phyloP scores from a whole-genome alignment of 2,113 vertebrate genomes.

The Morone saxatilis region DNA sequence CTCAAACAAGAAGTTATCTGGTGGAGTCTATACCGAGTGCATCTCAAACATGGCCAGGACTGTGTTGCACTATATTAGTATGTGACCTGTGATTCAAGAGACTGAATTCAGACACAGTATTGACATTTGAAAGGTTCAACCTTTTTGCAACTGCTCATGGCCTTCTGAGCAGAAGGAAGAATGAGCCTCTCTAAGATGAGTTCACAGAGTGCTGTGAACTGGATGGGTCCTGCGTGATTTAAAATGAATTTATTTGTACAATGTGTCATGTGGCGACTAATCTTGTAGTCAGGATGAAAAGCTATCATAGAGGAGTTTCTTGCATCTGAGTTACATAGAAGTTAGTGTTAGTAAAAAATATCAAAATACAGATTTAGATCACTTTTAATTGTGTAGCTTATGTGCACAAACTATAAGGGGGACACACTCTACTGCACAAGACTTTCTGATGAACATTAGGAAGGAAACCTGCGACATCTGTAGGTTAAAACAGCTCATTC shows the following conservation, averaged over 20 bases:
- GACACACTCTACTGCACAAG: neutral
- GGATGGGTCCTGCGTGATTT: neutral
- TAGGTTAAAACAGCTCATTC: neutral
- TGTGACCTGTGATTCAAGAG: constrained; percentile 56
- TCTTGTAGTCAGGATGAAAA: neutral
- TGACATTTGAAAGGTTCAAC: constrained; percentile 64
- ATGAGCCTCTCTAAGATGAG: neutral
- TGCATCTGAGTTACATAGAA: neutral
- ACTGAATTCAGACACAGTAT: constrained; percentile 38
- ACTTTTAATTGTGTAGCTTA: neutral
- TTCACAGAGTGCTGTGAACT: neutral
- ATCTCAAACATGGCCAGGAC: constrained; percentile 41
- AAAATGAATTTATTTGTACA: constrained; percentile 9
- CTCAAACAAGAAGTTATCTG: constrained; percentile 25
- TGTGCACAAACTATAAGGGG: neutral
- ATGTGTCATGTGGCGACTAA: neutral
- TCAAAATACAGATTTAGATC: neutral
- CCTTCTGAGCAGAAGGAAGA: constrained; percentile 6
- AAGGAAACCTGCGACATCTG: too few relatives aligned
- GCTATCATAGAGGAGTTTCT: neutral
- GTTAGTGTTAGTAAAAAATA: neutral
- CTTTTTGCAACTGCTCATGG: constrained; percentile 37
- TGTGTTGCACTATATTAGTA: constrained; percentile 54
- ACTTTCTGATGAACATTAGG: neutral
- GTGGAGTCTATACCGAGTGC: constrained; percentile 15